These are phyloP conservation scores for Oncopeltus fasciatus DNA, from an alignment of 1,140 invertebrate genomes.

Conservation along the genomic window DNA sequence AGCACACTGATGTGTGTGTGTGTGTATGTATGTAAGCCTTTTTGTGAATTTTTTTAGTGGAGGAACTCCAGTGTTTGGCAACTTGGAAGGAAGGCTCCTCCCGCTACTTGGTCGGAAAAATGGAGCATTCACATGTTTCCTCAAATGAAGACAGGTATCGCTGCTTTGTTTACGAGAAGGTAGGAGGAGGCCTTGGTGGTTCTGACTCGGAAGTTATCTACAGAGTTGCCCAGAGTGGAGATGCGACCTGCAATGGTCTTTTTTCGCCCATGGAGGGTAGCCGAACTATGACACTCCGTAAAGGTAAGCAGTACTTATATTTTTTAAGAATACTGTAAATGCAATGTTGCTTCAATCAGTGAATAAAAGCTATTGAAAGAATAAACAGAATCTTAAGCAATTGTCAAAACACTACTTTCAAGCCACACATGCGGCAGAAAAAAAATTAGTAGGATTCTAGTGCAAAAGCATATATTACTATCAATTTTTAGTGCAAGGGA, in stretches of 20 bases:
- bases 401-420: too few relatives aligned
- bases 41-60: conserved; percentile 33
- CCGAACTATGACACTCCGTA: conserved; percentile 39
- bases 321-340: too few relatives aligned
- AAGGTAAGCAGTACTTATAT: conserved; percentile 31
- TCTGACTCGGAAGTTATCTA: conserved; percentile 27
- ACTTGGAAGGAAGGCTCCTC: conserved; percentile 49
- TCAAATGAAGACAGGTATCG: conserved; percentile 81
- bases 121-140: conserved; percentile 67
- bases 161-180: conserved; percentile 82
- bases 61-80: conserved; percentile 47
- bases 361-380: too few relatives aligned
- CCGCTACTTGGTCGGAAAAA: conserved; percentile 42
- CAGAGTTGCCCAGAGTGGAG: conserved; percentile 51
- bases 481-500: too few relatives aligned
- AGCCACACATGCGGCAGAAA: too few relatives aligned
- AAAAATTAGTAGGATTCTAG: too few relatives aligned
- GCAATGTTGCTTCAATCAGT: too few relatives aligned
- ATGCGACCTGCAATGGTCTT: conserved; percentile 45
- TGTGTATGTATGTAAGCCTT: conserved; percentile 54
- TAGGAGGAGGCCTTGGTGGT: conserved; percentile 24
- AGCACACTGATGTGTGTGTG: too few relatives aligned
- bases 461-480: too few relatives aligned
- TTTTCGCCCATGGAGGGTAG: conserved; percentile 41
- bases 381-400: too few relatives aligned